Evolutionary conservation across 2,888 invertebrate species (phyloP), one percentile per base, ranked within the genome.

Genomic region (Diadegma fenestrale): DNA sequence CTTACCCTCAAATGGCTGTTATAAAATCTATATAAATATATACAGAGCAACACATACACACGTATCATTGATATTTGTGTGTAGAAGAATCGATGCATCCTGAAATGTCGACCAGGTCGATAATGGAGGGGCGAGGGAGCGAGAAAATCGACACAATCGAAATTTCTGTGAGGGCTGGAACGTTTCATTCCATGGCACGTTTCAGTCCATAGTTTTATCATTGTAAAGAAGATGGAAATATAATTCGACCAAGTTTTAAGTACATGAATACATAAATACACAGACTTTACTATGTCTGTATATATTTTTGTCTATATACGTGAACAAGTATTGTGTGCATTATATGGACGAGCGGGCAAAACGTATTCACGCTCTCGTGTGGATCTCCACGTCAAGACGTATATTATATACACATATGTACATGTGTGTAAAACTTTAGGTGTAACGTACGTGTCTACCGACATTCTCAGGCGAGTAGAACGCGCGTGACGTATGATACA

Each of bases 401-500:
- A 64, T 64, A 64, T 63, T 66, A 71, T 43, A 71, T 43, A 75
- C 45, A 71, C 30, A 69, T 5, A 45, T 79, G 41, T 72, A 83
- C 48, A n/a, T 79, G 41, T 63, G 19, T 48, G 51, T 45, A 73
- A 19, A 71, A 63, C 45, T 77, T 77, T 66, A 80, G 76, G 73
- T 84, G 78, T 81, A 79, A 86, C 76, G 68, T 85, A 84, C 76
- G 79, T 48, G 69, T 84, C 80, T 78, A 64, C 75, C 81, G 69
- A 79, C 87, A 90, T 89, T 90, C 90, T 88, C 84, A 88, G 85
- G 82, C 87, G 79, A 82, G 79, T 63, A 79, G 82, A 82, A 71
- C 69, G 84, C 84, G 87, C 88, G 89, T 92, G 92, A 92, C 91
- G 89, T 91, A 92, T 90, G 90, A 90, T 91, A 91, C 91, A 92